Conservation (phyloP, 2,113 vertebrate genomes). For the Cyprinodon tularosa region DNA sequence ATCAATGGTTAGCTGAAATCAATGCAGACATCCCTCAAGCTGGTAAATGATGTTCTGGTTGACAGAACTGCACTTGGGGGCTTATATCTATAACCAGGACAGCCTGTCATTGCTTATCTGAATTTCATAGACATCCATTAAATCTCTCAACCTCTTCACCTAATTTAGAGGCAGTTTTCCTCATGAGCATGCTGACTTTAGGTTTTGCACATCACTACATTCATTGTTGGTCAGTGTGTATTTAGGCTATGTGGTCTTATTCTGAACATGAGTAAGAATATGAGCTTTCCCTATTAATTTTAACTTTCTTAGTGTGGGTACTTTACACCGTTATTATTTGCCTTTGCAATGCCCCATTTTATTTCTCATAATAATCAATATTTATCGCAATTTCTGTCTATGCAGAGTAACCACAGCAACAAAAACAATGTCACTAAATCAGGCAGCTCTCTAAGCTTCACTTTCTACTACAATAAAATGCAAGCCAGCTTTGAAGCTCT, state of each 20-base stretch:
- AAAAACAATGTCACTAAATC: slow-evolving; percentile 11
- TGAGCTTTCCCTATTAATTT: background rate
- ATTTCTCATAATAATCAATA: slow-evolving; percentile 17
- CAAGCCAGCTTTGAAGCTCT: background rate
- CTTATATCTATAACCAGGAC: slow-evolving; percentile 23
- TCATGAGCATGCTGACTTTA: background rate
- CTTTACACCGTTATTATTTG: background rate
- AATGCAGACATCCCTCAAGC: slow-evolving; percentile 31
- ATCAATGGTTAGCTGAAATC: slow-evolving; percentile 43
- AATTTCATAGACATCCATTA: slow-evolving; percentile 27
- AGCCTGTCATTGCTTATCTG: slow-evolving; percentile 26
- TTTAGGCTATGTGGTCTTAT: slow-evolving; percentile 38
- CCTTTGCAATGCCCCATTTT: background rate
- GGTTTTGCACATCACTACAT: background rate
- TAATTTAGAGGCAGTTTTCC: background rate
- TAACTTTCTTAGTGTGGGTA: background rate
- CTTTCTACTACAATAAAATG: background rate
- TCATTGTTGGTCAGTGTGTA: slow-evolving; percentile 43
- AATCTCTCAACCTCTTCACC: slow-evolving; percentile 6
- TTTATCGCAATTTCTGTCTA: slow-evolving; percentile 8
- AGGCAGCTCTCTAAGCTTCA: background rate
- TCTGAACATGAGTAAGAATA: background rate
- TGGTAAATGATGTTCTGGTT: slow-evolving; percentile 30
- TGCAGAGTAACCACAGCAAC: slow-evolving; percentile 16
- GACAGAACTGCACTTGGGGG: slow-evolving; percentile 36